Evolutionary conservation across 2,113 vertebrate genomes (phyloP).

Genomic region (Peromyscus leucopus): DNA sequence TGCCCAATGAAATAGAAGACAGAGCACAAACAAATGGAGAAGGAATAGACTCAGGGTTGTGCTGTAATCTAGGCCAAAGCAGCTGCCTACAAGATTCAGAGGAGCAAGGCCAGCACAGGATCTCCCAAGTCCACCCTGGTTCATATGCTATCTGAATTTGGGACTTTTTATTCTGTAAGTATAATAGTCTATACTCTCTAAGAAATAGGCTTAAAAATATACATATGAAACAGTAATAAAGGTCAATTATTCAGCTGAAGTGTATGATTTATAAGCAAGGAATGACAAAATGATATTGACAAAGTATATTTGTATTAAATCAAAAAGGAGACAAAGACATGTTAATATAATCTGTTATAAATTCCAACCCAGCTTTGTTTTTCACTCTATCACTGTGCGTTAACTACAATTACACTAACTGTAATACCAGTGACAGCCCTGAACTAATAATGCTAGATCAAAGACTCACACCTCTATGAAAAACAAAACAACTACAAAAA

Average conservation of each 20-base stretch:
- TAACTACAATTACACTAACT: slow-evolving; percentile 44
- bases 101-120: neutral
- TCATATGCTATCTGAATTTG: neutral
- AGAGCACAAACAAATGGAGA: neutral
- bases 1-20: neutral
- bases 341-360: slow-evolving; percentile 51
- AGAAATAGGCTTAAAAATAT: slow-evolving; percentile 60
- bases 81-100: neutral
- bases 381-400: neutral
- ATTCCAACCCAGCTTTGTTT: slow-evolving; percentile 43
- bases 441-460: slow-evolving; percentile 47
- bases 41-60: neutral
- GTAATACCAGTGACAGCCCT: slow-evolving; percentile 28
- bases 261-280: slow-evolving; percentile 59
- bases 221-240: slow-evolving; percentile 53
- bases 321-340: slow-evolving; percentile 25
- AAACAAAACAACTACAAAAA: slow-evolving; percentile 60
- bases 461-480: slow-evolving; percentile 33
- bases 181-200: slow-evolving; percentile 21
- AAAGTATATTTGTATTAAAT: slow-evolving; percentile 61
- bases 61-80: neutral
- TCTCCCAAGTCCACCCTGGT: neutral
- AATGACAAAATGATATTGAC: slow-evolving; percentile 53
- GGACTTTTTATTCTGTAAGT: slow-evolving; percentile 7
- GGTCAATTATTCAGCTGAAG: slow-evolving; percentile 54